A percentile compares a stretch with the other conserved stretches of the same genome.
Conservation (phyloP, 1,140 invertebrate genomes). For the Harlomillsia oculata region DNA sequence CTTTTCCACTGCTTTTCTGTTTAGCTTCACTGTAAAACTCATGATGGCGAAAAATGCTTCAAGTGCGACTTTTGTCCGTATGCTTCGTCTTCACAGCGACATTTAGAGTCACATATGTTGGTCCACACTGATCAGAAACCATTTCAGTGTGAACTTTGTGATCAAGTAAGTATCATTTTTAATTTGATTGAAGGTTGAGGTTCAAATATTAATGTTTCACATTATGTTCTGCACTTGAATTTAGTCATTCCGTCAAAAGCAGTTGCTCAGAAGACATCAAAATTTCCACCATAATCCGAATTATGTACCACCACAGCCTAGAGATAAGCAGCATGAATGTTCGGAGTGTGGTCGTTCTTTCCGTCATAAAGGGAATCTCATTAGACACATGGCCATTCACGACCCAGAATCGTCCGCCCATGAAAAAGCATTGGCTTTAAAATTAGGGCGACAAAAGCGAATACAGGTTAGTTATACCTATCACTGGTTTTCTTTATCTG, state of each 20-base stretch:
- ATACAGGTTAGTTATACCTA: conserved; percentile 40
- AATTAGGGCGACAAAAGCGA: conserved; percentile 67
- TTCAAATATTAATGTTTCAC: conserved; percentile 35
- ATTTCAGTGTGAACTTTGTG: conserved; percentile 69
- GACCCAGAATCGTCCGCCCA: conserved; percentile 72
- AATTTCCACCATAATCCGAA: conserved; percentile 88
- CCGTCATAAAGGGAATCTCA: conserved; percentile 84
- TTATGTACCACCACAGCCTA: conserved; percentile 78
- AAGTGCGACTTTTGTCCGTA: conserved; percentile 92
- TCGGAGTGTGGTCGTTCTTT: conserved; percentile 75
- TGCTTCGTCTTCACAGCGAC: conserved; percentile 80
- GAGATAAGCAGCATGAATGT: conserved; percentile 83
- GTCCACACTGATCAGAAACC: conserved; percentile 91
- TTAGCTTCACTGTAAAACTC: conserved; percentile 67
- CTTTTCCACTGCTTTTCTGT: too few species aligned
- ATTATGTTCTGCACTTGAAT: conserved; percentile 7
- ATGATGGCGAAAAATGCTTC: conserved; percentile 96
- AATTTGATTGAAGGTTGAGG: conserved; percentile 36
- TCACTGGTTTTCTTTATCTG: background rate
- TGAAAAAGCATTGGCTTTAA: conserved; percentile 61
- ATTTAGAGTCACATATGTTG: conserved; percentile 91
- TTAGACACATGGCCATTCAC: conserved; percentile 81
- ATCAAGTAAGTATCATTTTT: conserved; percentile 50
- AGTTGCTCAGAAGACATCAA: conserved; percentile 78
- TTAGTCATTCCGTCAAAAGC: conserved; percentile 73